These are phyloP conservation scores for Gastrophysa polygoni DNA, from an alignment of 2,888 invertebrate species.

Conservation along the genomic window DNA sequence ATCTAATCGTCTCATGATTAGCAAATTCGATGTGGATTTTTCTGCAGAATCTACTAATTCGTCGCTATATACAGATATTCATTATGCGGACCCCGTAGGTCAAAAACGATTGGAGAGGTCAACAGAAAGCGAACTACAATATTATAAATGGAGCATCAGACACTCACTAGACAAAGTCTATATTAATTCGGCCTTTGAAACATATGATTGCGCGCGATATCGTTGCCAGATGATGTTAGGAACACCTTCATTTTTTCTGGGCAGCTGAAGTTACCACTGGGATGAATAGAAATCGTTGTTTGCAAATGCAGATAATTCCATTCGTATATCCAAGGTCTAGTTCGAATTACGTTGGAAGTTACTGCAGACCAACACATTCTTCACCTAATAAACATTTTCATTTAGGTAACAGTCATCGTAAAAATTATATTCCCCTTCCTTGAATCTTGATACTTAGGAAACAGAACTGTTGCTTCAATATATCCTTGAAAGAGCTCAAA, in stretches of 20 bases:
- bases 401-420: too few relatives aligned
- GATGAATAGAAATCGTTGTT: too few relatives aligned
- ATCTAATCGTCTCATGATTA: not conserved
- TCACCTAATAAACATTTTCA: too few relatives aligned
- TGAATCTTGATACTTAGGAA: too few relatives aligned
- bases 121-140: conserved; percentile 27
- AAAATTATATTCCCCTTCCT: too few relatives aligned
- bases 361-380: too few relatives aligned
- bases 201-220: conserved; percentile 16
- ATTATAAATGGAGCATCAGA: conserved; percentile 34
- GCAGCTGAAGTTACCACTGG: too few relatives aligned
- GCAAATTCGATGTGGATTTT: conserved; percentile 11
- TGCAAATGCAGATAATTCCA: too few relatives aligned
- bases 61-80: conserved; percentile 27
- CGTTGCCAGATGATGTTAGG: not conserved
- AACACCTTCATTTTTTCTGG: not conserved
- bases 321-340: too few relatives aligned
- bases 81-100: conserved; percentile 34
- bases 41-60: conserved; percentile 27
- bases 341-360: too few relatives aligned
- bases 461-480: too few relatives aligned
- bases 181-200: conserved; percentile 36
- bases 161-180: conserved; percentile 34
- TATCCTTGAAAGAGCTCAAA: too few relatives aligned
- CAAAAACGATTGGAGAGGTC: conserved; percentile 36